Evolutionary conservation across 2,797 vertebrate genomes (phyloP), one percentile per base, ranked within the genome.

Genomic region (Podargus strigoides): DNA sequence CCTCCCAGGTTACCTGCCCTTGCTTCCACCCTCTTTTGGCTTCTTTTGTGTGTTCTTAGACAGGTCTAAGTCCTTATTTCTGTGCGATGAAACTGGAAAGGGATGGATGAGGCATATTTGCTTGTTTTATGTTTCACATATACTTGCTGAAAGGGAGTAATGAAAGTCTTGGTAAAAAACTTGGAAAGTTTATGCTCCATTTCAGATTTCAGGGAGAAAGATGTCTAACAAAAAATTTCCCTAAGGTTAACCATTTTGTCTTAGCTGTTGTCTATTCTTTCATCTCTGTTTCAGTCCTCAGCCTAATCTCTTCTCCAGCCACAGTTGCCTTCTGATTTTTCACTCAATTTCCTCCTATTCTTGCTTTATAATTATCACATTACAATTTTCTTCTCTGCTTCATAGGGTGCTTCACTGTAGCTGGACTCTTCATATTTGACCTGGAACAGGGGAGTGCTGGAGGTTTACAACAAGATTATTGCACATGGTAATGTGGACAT

Each of bases 401-500:
- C 26, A 24, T 14, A 36, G 36, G 7, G 7, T 23, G 4, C 14
- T 44, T 80, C 34, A 24, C 17, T 42, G 7, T 15, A 72, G n/a
- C 20, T 2, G 16, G 22, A 52, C 14, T 46, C 34, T 50, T 63
- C 46, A 18, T 14, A 59, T 63, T 58, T 79, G 10, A 19, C 4
- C 1, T 3, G 22, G 59, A 68, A 42, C 2, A 52, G 9, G 12
- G 6, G 19, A 60, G 21, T 12, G 15, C 12, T 39, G 28, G 19
- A 90, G 8, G 9, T 70, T 90, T 68, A 52, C 37, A 66, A 14
- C 12, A 58, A 22, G 21, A 14, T 21, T 46, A 8, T 42, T 81
- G 34, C 4, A n/a, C 0, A 4, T 6, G 8, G 4, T 44, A 6
- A 55, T 68, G 22, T 37, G 28, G 6, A 2, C 7, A 66, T 41